These are phyloP conservation scores for Atta texana DNA, from an alignment of 1,140 invertebrate species.

Conservation along the genomic window DNA sequence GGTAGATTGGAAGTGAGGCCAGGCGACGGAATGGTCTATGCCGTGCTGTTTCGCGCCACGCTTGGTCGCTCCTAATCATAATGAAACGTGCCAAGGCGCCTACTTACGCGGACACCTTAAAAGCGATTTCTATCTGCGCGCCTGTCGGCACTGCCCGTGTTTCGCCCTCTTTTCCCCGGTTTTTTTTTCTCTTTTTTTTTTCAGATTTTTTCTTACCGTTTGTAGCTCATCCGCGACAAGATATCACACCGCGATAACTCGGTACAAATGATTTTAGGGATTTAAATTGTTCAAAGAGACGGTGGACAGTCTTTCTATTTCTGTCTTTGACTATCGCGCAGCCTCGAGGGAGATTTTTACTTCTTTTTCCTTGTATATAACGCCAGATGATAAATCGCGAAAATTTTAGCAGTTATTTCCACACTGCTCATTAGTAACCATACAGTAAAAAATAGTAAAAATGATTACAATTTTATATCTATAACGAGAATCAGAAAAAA, in stretches of 20 bases:
- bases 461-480: not conserved
- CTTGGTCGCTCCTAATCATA: constrained; percentile 85
- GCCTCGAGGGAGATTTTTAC: constrained; percentile 8
- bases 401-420: not conserved
- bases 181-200: constrained; percentile 21
- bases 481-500: not conserved
- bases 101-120: constrained; percentile 79
- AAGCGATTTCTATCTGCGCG: constrained; percentile 83
- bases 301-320: not conserved
- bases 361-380: not conserved
- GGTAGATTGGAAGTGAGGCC: constrained; percentile 83
- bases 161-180: constrained; percentile 3
- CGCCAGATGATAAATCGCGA: not conserved
- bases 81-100: constrained; percentile 85
- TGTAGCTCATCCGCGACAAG: constrained; percentile 32
- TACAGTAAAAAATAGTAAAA: not conserved
- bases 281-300: constrained; percentile 22
- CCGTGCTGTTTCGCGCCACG: constrained; percentile 78
- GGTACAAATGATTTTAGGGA: constrained; percentile 23
- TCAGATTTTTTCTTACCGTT: constrained; percentile 27
- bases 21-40: constrained; percentile 61
- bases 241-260: constrained; percentile 62
- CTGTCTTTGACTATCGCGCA: not conserved
- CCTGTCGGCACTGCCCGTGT: constrained; percentile 33
- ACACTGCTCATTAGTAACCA: not conserved